Evolutionary conservation across 2,888 invertebrate species (phyloP), one percentile per base, ranked within the genome.

Genomic region (Eupsilia transversa): DNA sequence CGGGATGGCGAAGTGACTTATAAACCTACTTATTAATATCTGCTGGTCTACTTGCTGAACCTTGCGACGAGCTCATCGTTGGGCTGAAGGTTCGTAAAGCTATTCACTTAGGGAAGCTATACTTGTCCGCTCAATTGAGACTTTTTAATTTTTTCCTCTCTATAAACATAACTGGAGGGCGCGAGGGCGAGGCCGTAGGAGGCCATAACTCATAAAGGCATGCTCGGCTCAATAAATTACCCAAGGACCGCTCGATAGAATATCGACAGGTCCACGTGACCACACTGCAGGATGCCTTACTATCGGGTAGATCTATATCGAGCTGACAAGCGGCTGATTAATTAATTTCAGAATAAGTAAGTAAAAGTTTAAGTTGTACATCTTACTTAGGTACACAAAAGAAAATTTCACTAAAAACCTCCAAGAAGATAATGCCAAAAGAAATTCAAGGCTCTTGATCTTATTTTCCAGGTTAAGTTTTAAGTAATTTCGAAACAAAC

Each of bases 211-310:
- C 91, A 92, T 91, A 89, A 80, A 83, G 88, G 87, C 89, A 79
- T 77, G 71, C 79, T 86, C 77, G 84, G 87, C 86, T 87, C 86
- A 89, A 90, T 92, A 91, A 91, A 92, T 92, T 90, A 90, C 86
- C 73, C 64, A 81, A 87, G 88, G 87, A 86, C 83, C 82, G 84
- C 83, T 80, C 89, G 90, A 91, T 92, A 89, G 91, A 92, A 92
- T 93, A 92, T 90, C 90, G 91, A 89, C 89, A 85, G 87, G 79
- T 74, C 76, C 79, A 90, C 92, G 92, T 90, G 91, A 91, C 91
- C 88, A 86, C 85, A 80, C 82, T 85, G 71, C 79, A 64, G 61
- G 69, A 67, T 61, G 63, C 71, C 65, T 60, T 27, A 23, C 66
- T 57, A n/a, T 3, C 60, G 38, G 54, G 56, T 49, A 70, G 75